A percentile compares a stretch with the other conserved stretches of the same genome.
phyloP scores from a whole-genome alignment of 1,140 invertebrate genomes.

The Cydia amplana region DNA sequence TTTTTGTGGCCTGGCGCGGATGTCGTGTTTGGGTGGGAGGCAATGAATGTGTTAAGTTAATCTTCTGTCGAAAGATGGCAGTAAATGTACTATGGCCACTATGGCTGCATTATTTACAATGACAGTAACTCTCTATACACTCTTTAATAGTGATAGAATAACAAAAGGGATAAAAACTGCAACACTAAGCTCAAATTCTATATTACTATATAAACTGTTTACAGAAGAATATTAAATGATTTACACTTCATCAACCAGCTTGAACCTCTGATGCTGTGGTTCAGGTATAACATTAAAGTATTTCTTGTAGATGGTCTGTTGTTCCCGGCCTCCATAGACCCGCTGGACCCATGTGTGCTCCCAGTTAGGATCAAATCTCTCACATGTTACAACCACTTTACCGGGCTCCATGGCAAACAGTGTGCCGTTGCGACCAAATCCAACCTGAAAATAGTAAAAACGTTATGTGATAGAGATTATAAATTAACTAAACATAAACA shows the following conservation, averaged over 20 bases:
- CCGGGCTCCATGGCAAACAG: conserved; percentile 88
- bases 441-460: conserved; percentile 87
- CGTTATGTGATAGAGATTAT: background rate
- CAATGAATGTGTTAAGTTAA: too few species aligned
- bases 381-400: conserved; percentile 87
- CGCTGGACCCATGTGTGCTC: conserved; percentile 84
- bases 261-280: conserved; percentile 86
- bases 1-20: too few species aligned
- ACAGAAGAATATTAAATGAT: conserved; percentile 32
- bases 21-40: too few species aligned
- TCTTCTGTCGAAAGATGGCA: too few species aligned
- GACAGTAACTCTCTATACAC: too few species aligned
- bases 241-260: conserved; percentile 85
- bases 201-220: conserved; percentile 38
- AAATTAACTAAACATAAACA: background rate
- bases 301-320: conserved; percentile 88
- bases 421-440: conserved; percentile 87
- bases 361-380: conserved; percentile 87
- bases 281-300: conserved; percentile 89
- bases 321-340: conserved; percentile 82
- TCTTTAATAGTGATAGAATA: background rate
- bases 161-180: background rate
- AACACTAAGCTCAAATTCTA: background rate
- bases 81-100: too few species aligned
- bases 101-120: too few species aligned